Conservation (phyloP, 2,797 vertebrate species). For the Kryptopterus vitreolus region DNA sequence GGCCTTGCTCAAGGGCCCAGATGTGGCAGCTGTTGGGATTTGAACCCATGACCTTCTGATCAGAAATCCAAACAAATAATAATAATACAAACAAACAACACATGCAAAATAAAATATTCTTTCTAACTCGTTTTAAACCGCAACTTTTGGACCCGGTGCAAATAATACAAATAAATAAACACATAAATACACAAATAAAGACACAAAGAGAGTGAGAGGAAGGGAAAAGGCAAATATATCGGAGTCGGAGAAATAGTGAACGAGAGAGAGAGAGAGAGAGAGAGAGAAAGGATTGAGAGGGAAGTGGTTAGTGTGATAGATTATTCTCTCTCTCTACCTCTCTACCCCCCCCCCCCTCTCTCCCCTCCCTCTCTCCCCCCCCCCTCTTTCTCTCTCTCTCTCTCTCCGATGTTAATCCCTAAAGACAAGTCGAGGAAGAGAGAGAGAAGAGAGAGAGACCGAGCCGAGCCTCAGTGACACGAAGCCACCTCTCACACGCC, state of each 20-base stretch:
- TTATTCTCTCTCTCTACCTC: neutral
- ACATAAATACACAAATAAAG: neutral
- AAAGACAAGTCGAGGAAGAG: conserved; percentile 48
- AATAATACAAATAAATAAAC: too few relatives aligned
- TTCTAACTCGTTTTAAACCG: too few relatives aligned
- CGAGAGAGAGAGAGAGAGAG: neutral
- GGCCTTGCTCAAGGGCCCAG: too few relatives aligned
- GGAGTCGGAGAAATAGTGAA: neutral
- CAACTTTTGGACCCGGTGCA: too few relatives aligned
- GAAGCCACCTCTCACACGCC: conserved; percentile 39
- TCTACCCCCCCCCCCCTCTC: conserved; percentile 1
- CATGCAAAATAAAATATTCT: neutral
- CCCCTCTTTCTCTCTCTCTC: conserved; percentile 42
- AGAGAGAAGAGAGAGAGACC: conserved; percentile 52
- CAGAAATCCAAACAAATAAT: too few relatives aligned
- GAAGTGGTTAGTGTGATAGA: conserved; percentile 27
- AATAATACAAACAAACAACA: neutral
- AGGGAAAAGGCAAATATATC: neutral
- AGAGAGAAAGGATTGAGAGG: conserved; percentile 19
- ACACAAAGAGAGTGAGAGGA: neutral
- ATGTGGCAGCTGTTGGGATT: too few relatives aligned
- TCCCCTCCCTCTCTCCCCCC: neutral
- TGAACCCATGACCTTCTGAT: too few relatives aligned
- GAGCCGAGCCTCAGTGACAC: conserved; percentile 52
- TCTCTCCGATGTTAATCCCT: conserved; percentile 48